Evolutionary conservation across 2,113 vertebrate genomes (phyloP).

Genomic region (Cardinalis cardinalis): DNA sequence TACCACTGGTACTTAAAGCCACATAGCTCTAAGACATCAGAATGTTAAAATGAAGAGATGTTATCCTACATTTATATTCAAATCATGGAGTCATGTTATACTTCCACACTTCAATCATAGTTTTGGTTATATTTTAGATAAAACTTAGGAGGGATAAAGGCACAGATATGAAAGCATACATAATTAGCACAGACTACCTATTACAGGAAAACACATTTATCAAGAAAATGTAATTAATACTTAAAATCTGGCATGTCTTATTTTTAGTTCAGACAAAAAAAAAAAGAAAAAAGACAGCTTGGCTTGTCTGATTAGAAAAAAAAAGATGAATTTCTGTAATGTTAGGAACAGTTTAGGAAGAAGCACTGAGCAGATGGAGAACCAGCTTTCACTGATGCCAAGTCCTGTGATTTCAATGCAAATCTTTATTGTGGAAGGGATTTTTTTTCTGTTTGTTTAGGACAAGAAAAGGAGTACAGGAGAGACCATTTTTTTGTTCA

Average conservation of each 20-base stretch:
- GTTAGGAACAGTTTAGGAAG: conserved; percentile 42
- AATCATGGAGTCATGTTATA: neutral
- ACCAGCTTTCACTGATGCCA: conserved; percentile 18
- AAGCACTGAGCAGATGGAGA: conserved; percentile 65
- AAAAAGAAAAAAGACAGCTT: conserved; percentile 15
- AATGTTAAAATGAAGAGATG: neutral
- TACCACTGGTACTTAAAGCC: neutral
- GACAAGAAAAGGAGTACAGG: neutral
- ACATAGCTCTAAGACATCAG: neutral
- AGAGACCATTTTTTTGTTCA: neutral
- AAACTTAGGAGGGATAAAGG: neutral
- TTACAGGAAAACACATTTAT: neutral
- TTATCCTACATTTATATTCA: neutral
- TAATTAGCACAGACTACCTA: neutral
- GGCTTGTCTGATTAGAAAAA: conserved; percentile 30
- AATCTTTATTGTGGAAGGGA: neutral
- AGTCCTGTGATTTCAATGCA: conserved; percentile 37
- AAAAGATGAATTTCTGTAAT: conserved; percentile 26
- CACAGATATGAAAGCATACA: neutral
- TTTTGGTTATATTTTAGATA: neutral
- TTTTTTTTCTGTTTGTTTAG: neutral
- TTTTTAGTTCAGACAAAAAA: conserved; percentile 6
- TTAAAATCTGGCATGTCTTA: conserved; percentile 19
- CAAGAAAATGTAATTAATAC: conserved; percentile 12
- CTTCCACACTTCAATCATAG: neutral